phyloP scores from a whole-genome alignment of 2,888 invertebrate genomes.

The Cosmopolites sordidus region DNA sequence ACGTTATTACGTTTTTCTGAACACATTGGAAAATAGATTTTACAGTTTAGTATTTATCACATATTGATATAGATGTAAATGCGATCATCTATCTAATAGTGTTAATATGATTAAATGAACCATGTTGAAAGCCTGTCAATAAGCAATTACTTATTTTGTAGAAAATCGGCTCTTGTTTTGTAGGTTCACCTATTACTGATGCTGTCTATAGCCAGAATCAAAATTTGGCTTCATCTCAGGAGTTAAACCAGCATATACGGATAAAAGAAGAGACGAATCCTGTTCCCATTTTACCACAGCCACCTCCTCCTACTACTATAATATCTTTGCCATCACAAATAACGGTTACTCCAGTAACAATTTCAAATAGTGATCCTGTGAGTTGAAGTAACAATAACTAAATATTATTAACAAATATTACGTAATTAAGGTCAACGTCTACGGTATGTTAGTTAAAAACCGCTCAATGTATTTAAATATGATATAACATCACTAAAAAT shows the following conservation, averaged over 20 bases:
- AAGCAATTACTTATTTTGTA: too few species aligned
- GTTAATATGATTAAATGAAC: too few species aligned
- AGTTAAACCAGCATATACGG: constrained; percentile 9
- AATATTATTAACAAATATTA: neutral
- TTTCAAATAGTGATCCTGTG: constrained; percentile 41
- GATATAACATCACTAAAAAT: too few species aligned
- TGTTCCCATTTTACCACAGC: constrained; percentile 52
- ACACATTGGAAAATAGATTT: too few species aligned
- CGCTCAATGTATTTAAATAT: too few species aligned
- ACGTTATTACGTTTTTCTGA: too few species aligned
- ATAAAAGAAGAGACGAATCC: constrained; percentile 41
- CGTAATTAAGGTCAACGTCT: too few species aligned
- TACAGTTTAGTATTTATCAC: too few species aligned
- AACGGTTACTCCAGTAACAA: constrained; percentile 47
- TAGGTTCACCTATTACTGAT: constrained; percentile 20
- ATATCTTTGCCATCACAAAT: constrained; percentile 49
- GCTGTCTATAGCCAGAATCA: constrained; percentile 19
- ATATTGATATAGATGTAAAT: too few species aligned
- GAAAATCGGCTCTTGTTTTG: neutral
- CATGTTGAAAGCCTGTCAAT: too few species aligned
- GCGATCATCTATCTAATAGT: too few species aligned
- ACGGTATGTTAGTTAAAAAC: too few species aligned
- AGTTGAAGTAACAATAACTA: constrained; percentile 12
- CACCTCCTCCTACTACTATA: constrained; percentile 46
- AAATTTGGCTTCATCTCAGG: constrained; percentile 9